Conservation (phyloP, 2,888 invertebrate species). For the Psylliodes chrysocephalus region DNA sequence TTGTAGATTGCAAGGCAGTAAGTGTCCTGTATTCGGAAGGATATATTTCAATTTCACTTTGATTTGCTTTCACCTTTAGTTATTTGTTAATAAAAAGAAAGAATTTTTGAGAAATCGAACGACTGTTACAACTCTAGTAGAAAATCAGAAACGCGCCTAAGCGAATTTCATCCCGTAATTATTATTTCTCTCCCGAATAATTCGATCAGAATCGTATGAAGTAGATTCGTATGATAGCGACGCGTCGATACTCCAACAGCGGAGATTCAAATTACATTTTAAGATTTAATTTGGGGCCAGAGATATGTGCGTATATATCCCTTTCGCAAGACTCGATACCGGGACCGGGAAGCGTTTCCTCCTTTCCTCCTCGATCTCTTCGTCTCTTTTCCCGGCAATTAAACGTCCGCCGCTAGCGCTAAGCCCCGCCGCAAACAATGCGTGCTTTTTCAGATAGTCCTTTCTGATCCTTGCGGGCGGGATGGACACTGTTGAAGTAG, state of each 20-base stretch:
- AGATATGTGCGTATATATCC: constrained; percentile 59
- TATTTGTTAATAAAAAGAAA: too few relatives aligned
- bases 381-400: constrained; percentile 54
- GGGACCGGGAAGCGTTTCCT: constrained; percentile 43
- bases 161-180: too few relatives aligned
- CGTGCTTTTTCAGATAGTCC: constrained; percentile 57
- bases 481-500: constrained; percentile 55
- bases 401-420: constrained; percentile 62
- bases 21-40: too few relatives aligned
- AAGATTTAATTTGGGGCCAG: constrained; percentile 64
- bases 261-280: constrained; percentile 62
- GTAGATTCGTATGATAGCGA: not conserved
- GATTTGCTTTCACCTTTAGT: too few relatives aligned
- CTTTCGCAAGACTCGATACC: constrained; percentile 43
- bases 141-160: too few relatives aligned
- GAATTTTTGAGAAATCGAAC: too few relatives aligned
- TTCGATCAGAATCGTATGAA: not conserved
- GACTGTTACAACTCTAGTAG: too few relatives aligned
- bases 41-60: too few relatives aligned
- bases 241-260: not conserved
- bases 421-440: constrained; percentile 62
- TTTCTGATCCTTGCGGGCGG: constrained; percentile 56
- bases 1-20: too few relatives aligned
- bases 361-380: constrained; percentile 38
- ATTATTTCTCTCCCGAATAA: too few relatives aligned